These are phyloP conservation scores for Ageneiosus marmoratus DNA, from an alignment of 2,113 vertebrate genomes.

Conservation along the genomic window DNA sequence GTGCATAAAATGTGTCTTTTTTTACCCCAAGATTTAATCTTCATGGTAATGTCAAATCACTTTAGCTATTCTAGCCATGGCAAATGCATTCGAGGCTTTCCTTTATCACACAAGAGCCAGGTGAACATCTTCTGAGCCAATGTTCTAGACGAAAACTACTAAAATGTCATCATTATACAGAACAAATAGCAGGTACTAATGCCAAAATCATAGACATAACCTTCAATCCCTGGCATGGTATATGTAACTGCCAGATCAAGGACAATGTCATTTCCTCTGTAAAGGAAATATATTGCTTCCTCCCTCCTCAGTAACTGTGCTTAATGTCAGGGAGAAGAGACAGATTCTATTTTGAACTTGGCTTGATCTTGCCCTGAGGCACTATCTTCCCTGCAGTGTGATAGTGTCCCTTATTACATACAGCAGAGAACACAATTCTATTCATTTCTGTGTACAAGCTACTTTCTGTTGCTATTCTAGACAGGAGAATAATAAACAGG, in stretches of 20 bases:
- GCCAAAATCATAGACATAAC: constrained; percentile 49
- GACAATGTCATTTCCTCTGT: constrained; percentile 38
- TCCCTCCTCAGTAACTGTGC: constrained; percentile 20
- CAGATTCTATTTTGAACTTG: neutral
- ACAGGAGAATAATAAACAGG: neutral
- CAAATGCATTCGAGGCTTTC: neutral
- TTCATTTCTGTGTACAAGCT: neutral
- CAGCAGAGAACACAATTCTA: neutral
- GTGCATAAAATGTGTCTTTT: neutral
- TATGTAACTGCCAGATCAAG: constrained; percentile 32
- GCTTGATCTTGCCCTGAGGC: constrained; percentile 7
- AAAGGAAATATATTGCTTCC: constrained; percentile 38
- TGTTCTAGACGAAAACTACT: constrained; percentile 38
- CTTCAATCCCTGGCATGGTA: constrained; percentile 23
- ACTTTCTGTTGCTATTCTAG: constrained; percentile 4
- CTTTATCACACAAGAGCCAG: constrained; percentile 18
- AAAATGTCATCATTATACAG: constrained; percentile 33
- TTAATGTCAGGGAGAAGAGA: constrained; percentile 40
- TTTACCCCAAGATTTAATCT: neutral
- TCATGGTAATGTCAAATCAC: constrained; percentile 6
- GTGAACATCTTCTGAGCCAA: constrained; percentile 29
- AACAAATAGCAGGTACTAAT: constrained; percentile 20
- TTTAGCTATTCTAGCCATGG: constrained; percentile 13
- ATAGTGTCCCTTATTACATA: neutral
- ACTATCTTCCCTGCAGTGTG: neutral